These are phyloP conservation scores for Calidris pugnax DNA, from an alignment of 2,113 vertebrate genomes.

Conservation along the genomic window DNA sequence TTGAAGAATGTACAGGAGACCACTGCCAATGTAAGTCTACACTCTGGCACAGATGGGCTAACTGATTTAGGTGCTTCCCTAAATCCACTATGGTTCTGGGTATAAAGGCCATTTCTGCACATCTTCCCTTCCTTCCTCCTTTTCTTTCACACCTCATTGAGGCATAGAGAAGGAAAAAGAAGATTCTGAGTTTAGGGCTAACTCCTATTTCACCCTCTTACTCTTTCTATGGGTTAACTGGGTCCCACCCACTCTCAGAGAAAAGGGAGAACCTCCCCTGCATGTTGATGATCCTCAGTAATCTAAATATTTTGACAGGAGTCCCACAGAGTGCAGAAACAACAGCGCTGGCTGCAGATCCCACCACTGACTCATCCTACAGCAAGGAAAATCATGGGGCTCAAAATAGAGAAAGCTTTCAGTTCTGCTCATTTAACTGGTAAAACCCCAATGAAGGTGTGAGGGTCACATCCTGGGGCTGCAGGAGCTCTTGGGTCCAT, in stretches of 20 bases:
- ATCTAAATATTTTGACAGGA: slow-evolving; percentile 59
- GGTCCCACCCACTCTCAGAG: not conserved
- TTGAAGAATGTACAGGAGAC: not conserved
- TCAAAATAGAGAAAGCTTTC: not conserved
- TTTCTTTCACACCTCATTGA: not conserved
- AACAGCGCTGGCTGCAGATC: slow-evolving; percentile 15
- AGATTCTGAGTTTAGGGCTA: not conserved
- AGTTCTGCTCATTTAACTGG: not conserved
- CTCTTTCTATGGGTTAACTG: not conserved
- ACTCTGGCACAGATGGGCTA: not conserved
- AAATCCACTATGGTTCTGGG: not conserved
- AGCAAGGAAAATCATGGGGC: not conserved
- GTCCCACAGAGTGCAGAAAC: not conserved
- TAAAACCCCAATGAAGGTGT: not conserved
- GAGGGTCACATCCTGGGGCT: not conserved
- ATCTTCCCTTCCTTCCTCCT: not conserved
- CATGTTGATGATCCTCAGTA: not conserved
- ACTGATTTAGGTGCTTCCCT: not conserved
- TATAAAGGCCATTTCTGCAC: not conserved
- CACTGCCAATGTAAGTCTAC: rapidly evolving
- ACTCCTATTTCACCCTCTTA: not conserved
- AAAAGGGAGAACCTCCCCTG: not conserved
- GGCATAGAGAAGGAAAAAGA: not conserved
- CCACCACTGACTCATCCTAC: slow-evolving; percentile 19
- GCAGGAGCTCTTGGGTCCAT: not conserved